A percentile compares a stretch with the other conserved stretches of the same genome.
Evolutionary conservation across 2,797 vertebrate species (phyloP).

Genomic region (Sebastes taczanowskii): DNA sequence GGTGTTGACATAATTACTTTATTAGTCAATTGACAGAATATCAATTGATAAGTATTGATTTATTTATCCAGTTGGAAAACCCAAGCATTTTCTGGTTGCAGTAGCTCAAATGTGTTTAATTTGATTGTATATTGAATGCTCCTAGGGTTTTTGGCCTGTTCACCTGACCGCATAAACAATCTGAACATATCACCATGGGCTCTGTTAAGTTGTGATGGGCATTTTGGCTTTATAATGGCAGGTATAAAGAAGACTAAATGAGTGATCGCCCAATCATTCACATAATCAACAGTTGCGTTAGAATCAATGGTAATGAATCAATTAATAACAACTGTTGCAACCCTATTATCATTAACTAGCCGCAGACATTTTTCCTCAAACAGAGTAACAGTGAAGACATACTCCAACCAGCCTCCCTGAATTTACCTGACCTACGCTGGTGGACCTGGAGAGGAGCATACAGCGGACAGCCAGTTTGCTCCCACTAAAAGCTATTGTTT

Average conservation of each 20-base stretch:
- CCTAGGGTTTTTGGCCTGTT: not conserved
- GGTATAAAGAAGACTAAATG: not conserved
- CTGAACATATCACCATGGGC: not conserved
- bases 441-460: constrained; percentile 22
- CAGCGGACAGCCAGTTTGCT: constrained; percentile 35
- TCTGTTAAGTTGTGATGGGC: not conserved
- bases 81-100: not conserved
- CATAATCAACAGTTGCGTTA: not conserved
- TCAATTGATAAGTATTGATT: not conserved
- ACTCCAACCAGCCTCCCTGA: not conserved
- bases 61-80: not conserved
- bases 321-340: not conserved
- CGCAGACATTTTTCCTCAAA: not conserved
- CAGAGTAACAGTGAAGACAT: not conserved
- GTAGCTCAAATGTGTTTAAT: not conserved
- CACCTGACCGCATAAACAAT: not conserved
- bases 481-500: constrained; percentile 75
- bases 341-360: not conserved
- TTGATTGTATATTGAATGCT: not conserved
- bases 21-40: not conserved
- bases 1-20: constrained; percentile 1
- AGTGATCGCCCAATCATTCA: not conserved
- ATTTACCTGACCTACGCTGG: constrained; percentile 48
- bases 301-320: not conserved
- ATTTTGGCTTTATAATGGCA: not conserved